A percentile compares a stretch with the other conserved stretches of the same genome.
Evolutionary conservation across 2,888 invertebrate species (phyloP).

Genomic region (Disparrhopalites patrizii): DNA sequence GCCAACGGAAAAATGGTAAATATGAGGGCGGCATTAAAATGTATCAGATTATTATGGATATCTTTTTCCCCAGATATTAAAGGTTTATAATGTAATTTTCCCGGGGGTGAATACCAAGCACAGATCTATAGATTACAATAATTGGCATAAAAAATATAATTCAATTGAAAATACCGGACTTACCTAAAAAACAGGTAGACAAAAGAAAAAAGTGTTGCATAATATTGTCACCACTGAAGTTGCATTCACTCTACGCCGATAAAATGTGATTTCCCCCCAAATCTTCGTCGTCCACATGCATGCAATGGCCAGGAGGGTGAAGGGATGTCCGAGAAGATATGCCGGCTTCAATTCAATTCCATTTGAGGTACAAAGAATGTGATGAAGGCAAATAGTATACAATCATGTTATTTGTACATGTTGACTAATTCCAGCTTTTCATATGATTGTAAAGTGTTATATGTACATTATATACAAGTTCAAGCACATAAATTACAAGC

Average conservation of each 20-base stretch:
- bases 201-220: conserved; percentile 29
- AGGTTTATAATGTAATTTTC: too few species aligned
- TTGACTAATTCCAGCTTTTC: too few species aligned
- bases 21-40: background rate
- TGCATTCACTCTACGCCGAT: background rate
- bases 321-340: too few species aligned
- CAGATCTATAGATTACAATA: too few species aligned
- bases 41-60: background rate
- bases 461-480: too few species aligned
- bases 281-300: conserved; percentile 4
- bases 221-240: conserved; percentile 20
- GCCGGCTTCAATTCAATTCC: background rate
- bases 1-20: background rate
- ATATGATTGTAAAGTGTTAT: too few species aligned
- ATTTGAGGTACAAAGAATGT: too few species aligned
- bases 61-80: too few species aligned
- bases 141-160: background rate
- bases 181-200: conserved; percentile 29
- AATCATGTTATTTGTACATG: too few species aligned
- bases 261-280: conserved; percentile 7
- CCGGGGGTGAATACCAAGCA: too few species aligned
- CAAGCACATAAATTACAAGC: too few species aligned
- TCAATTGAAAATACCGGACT: background rate
- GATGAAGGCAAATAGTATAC: too few species aligned
- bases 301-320: conserved; percentile 1